These are phyloP conservation scores for Acipenser transmontanus DNA, from an alignment of 2,797 vertebrate species.

Conservation along the genomic window DNA sequence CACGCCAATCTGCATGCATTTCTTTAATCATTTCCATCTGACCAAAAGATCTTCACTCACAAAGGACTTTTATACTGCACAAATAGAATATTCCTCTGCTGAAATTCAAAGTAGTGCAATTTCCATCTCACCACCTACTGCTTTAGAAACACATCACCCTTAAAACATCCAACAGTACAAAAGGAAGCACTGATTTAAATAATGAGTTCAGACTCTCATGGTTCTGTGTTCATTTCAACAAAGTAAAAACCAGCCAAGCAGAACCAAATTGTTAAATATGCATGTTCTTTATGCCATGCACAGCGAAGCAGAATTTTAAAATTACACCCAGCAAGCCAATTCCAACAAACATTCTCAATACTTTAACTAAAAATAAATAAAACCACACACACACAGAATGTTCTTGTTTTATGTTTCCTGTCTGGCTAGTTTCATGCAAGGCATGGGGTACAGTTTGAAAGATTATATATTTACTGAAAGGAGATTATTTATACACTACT, in stretches of 20 bases:
- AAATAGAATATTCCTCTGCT: slow-evolving; percentile 2
- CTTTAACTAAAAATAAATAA: too few species aligned
- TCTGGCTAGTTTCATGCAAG: too few species aligned
- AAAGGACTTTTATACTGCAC: not conserved
- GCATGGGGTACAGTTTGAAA: too few species aligned
- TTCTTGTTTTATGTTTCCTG: too few species aligned
- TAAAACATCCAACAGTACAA: not conserved
- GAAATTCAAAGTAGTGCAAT: not conserved
- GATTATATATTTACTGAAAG: too few species aligned
- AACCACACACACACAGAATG: too few species aligned
- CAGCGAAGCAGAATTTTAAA: not conserved
- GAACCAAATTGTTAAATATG: slow-evolving; percentile 5
- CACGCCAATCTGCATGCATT: not conserved
- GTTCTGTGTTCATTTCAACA: slow-evolving; percentile 2
- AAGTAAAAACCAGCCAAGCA: slow-evolving; percentile 5
- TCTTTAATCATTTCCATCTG: not conserved
- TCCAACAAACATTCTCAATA: not conserved
- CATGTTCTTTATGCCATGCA: not conserved
- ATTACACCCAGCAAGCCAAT: slow-evolving; percentile 4
- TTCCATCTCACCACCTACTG: not conserved
- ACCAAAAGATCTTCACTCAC: not conserved
- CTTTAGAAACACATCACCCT: slow-evolving; percentile 1
- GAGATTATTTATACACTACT: too few species aligned
- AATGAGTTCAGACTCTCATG: slow-evolving; percentile 5
- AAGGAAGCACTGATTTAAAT: slow-evolving; percentile 7